phyloP scores from a whole-genome alignment of 2,797 vertebrate species.

The Sebastes melanostomus region DNA sequence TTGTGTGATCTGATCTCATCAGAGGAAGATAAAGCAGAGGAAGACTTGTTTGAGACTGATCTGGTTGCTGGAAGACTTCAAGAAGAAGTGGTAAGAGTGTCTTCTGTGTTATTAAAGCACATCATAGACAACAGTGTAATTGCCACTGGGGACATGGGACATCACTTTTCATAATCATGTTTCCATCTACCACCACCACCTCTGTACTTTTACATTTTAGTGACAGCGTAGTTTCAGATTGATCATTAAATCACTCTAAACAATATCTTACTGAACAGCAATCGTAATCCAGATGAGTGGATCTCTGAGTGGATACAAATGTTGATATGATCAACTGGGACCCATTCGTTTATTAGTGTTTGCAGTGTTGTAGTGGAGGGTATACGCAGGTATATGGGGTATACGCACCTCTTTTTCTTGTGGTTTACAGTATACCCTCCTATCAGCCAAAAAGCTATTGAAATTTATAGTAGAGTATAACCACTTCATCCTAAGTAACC shows the following conservation, averaged over 20 bases:
- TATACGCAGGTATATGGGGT: too few relatives aligned
- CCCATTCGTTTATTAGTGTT: neutral
- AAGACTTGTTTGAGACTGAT: constrained; percentile 82
- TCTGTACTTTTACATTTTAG: neutral
- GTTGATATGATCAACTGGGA: neutral
- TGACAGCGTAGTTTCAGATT: neutral
- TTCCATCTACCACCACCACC: neutral
- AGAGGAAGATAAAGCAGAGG: constrained; percentile 91
- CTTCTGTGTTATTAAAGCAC: neutral
- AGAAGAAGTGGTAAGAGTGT: constrained; percentile 90
- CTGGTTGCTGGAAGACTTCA: constrained; percentile 88
- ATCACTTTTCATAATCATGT: neutral
- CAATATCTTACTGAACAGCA: neutral
- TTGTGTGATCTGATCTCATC: constrained; percentile 14
- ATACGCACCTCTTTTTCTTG: too few relatives aligned
- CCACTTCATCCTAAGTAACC: too few relatives aligned
- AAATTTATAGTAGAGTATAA: too few relatives aligned
- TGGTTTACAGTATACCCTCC: too few relatives aligned
- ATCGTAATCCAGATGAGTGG: neutral
- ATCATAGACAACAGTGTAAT: neutral
- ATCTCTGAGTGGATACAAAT: neutral
- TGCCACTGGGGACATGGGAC: neutral
- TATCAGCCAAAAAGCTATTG: too few relatives aligned
- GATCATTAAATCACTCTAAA: neutral
- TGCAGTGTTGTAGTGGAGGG: neutral